Base-by-base conservation (phyloP, 1,140 invertebrate genomes). In the Tetragnatha versicolor region DNA sequence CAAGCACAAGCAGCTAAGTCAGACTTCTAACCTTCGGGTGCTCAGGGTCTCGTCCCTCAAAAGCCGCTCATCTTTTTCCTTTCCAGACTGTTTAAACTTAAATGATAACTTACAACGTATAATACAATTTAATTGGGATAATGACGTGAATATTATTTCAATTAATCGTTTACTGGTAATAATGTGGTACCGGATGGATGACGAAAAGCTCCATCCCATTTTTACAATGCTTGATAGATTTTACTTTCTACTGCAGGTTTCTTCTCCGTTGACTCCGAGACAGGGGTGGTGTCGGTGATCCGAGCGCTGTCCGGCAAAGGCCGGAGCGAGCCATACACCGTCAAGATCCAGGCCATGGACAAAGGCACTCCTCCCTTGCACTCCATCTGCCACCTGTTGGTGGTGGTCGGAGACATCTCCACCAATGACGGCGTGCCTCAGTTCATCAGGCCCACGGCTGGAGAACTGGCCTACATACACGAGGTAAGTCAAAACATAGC, bases 361-460 rank as follows among this genome's bases (percentile, higher is more conserved):
- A 88, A 89, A 65, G 93, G 92, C 0, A 88, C 88, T 17, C 83
- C 88, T 31, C 83, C 85, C 25, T 85, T 93, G 1, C 89, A 86
- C 63, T 88, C 89, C 0, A 91, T 93, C 55, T 88, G 90, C 0
- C 87, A 88, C 25, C 83, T 94, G 0, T 87, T 88, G 1, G 83
- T 94, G 1, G 92, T 91, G 80, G 91, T 95, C 29, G 92, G 93
- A 0, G 93, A 95, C 83, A 91, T 94, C 0, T 92, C 92, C 47
- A 90, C 90, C 70, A 94, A 94, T 83, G 93, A 94, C 84, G 93
- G 93, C 0, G 91, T 94, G 7, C 93, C 93, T 0, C 86, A 89
- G 7, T 93, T 94, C 80, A 89, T 93, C 7, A 86, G 89, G 51
- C 92, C 93, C 0, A 89, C 89, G 4, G 84, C 89, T 0, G 90